Conservation (phyloP, 2,113 vertebrate genomes). For the Calidris pugnax region DNA sequence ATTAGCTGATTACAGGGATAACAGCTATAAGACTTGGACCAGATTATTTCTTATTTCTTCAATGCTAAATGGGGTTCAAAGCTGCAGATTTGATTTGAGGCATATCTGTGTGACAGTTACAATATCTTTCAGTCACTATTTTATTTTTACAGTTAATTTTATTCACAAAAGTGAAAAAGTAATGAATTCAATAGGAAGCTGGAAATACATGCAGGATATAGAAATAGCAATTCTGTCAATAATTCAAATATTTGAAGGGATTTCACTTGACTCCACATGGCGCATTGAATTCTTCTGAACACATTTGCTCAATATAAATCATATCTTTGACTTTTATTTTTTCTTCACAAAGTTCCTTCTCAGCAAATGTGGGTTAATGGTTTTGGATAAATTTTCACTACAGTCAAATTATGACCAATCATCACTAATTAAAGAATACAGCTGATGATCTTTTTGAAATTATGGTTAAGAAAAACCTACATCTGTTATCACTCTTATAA, state of each 20-base stretch:
- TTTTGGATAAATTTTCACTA: constrained; percentile 10
- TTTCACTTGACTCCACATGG: background rate
- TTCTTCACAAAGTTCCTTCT: background rate
- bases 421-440: background rate
- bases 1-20: background rate
- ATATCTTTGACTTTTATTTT: background rate
- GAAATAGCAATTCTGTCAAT: background rate
- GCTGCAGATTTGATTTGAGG: background rate
- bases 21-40: background rate
- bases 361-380: background rate
- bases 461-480: constrained; percentile 21
- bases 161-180: background rate
- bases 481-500: constrained; percentile 61
- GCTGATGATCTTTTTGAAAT: constrained; percentile 23
- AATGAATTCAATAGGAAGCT: background rate
- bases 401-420: background rate
- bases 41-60: background rate
- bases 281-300: background rate
- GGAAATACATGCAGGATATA: background rate
- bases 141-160: background rate
- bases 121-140: background rate
- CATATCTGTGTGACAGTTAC: background rate
- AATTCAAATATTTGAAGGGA: background rate
- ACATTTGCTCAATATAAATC: background rate
- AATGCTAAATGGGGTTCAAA: background rate